phyloP scores from a whole-genome alignment of 2,888 invertebrate species.

The Corythucha ciliata region DNA sequence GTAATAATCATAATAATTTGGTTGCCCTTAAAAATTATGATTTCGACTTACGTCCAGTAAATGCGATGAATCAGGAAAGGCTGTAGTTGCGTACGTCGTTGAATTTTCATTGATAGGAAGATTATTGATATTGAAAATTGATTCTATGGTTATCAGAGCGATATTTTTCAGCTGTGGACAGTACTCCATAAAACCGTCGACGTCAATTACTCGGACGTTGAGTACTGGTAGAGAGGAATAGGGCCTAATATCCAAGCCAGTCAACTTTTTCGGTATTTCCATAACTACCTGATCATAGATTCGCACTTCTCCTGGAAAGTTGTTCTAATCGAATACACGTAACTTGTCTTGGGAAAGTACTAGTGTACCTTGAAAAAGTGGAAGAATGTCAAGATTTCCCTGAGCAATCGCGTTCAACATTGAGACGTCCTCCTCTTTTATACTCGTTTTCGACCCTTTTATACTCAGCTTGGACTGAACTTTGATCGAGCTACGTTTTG shows the following conservation, averaged over 20 bases:
- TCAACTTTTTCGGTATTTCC: slow-evolving; percentile 19
- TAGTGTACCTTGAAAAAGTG: slow-evolving; percentile 23
- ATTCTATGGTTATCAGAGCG: slow-evolving; percentile 19
- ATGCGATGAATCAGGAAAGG: slow-evolving; percentile 13
- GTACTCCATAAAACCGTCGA: slow-evolving; percentile 1
- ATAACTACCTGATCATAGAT: slow-evolving; percentile 19
- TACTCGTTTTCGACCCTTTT: background rate
- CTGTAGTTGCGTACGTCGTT: slow-evolving; percentile 12
- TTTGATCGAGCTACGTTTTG: slow-evolving; percentile 5
- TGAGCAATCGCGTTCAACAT: slow-evolving; percentile 19
- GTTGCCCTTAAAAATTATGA: too few relatives aligned
- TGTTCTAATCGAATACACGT: background rate
- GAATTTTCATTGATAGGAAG: background rate
- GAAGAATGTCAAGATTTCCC: slow-evolving; percentile 25
- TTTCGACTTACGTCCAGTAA: slow-evolving; percentile 15
- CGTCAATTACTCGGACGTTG: slow-evolving; percentile 16
- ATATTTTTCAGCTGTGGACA: slow-evolving; percentile 15
- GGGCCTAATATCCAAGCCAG: slow-evolving; percentile 11
- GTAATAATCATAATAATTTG: too few relatives aligned
- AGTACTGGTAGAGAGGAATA: slow-evolving; percentile 14
- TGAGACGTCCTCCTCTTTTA: slow-evolving; percentile 1
- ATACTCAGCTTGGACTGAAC: background rate
- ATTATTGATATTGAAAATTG: slow-evolving; percentile 8
- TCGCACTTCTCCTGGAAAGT: slow-evolving; percentile 13
- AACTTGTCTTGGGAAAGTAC: background rate